Percentiles rank a stretch among this genome's conserved stretches.
Evolutionary conservation across 2,888 invertebrate species (phyloP).

Genomic region (Sarcophaga rosellei): DNA sequence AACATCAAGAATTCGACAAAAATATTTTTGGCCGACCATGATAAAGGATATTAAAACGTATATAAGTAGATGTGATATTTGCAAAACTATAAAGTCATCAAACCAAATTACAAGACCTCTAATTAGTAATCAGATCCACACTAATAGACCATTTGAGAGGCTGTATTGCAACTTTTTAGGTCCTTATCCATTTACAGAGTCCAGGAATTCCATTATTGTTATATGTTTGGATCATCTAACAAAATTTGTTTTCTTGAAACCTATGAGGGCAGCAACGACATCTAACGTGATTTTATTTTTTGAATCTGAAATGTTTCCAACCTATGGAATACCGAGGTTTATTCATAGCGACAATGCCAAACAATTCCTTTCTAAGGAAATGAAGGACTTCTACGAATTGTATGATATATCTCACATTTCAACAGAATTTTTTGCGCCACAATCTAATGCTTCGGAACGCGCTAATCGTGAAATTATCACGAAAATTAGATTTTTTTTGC

Average conservation of each 20-base stretch:
- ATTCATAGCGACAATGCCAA: conserved; percentile 60
- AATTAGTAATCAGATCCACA: conserved; percentile 2
- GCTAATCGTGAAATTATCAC: conserved; percentile 50
- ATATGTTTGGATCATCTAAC: conserved; percentile 20
- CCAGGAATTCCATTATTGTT: conserved; percentile 6
- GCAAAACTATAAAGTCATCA: not conserved
- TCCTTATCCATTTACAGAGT: conserved; percentile 4
- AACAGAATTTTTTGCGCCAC: not conserved
- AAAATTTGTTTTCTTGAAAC: conserved; percentile 22
- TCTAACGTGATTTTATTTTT: conserved; percentile 30
- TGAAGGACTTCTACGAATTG: conserved; percentile 21
- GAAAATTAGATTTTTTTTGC: conserved; percentile 10
- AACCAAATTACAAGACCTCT: not conserved
- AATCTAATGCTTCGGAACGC: conserved; percentile 63
- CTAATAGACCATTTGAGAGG: conserved; percentile 22
- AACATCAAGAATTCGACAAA: not conserved
- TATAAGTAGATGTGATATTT: not conserved
- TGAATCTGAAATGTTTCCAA: conserved; percentile 41
- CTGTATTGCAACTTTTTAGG: conserved; percentile 37
- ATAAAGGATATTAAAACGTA: not conserved
- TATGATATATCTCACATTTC: conserved; percentile 49
- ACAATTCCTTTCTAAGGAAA: conserved; percentile 52
- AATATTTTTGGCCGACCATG: conserved; percentile 7
- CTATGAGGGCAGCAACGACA: conserved; percentile 19
- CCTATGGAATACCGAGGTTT: conserved; percentile 49